Evolutionary conservation across 1,140 invertebrate species (phyloP), one percentile per base, ranked within the genome.

Genomic region (Plutomurus gul): DNA sequence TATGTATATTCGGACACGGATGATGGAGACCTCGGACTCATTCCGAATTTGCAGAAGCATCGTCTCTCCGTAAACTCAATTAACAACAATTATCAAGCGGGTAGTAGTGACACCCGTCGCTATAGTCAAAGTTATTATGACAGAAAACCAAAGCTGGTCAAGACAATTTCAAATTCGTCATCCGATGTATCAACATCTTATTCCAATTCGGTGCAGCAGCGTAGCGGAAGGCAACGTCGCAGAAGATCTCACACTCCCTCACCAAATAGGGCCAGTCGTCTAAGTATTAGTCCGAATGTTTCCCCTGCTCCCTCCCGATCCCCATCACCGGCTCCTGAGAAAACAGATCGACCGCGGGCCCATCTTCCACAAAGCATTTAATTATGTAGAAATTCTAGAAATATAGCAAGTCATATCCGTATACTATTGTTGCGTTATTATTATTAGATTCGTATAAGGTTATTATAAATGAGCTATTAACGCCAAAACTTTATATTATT

Each of bases 1-100:
- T 83, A 80, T 37, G 36, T 83, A 27, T 83, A 80, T 33, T 46
- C 65, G 2, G 40, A 49, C 7, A 49, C 27, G 7, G 65, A 80
- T 30, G 74, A 80, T 73, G 33, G n/a, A 25, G 76, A 77, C 22
- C 40, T 72, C 25, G 76, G 65, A 7, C 37, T 47, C 2, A 51
- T 71, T 40, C 65, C 76, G 40, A 70, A 51, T 70, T 51, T 51
- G 7, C 43, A 78, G 22, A 71, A 46, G 37, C 39, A 70, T 60
- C 39, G 51, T 20, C 36, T 70, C 39, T 71, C 56, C 8, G 56
- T 43, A 1, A 39, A 46, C 13, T 70, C 39, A 33, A 20, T 77
- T 20, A n/a, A 4, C 60, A 77, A 30, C n/a, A 25, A 16, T 4
- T 16, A 27, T 16, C 33, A n/a, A 30, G 65, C 18, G 13, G 33